Evolutionary conservation across 23 tunicate species (phyloP), one percentile per base, ranked within the genome.

Genomic region (Styela clava): DNA sequence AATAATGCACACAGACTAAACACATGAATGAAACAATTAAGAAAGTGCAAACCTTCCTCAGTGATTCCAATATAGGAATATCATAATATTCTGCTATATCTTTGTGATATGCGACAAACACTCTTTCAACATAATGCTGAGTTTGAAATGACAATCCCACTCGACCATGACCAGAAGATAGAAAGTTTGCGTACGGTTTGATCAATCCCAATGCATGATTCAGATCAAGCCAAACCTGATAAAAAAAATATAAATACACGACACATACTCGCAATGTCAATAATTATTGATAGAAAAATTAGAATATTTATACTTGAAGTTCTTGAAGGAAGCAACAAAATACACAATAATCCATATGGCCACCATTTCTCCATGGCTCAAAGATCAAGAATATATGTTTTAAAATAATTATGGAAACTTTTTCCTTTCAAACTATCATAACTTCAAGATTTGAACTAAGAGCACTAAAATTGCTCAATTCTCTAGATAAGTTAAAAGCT

Each of bases 81-180:
- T 87, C 89, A 62, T 52, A 73, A 24, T 85, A 69, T 69, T 52
- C 84, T 24, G 76, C 86, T 63, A 72, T 74, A 35, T 85, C 84
- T 51, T 74, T 44, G 72, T 61, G 24, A 65, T 84, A 88, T 16
- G 26, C 28, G 19, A 24, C 34, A 93, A 35, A 78, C 2, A 93
- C 26, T 56, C 93, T 81, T 52, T 93, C 98, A 3, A 88, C 85
- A 85, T 93, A 93, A 28, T 93, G 98, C 29, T 65, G 64, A 33
- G 79, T 80, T 0, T 88, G 71, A 0, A 80, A 65, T 5, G 87
- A 24, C 24, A 36, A 64, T 1, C 71, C 71, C 16, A 67, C 64
- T 20, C 52, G 81, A 7, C 81, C 81, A 33, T 24, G 27, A 5
- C 52, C 52, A 7, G 52, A 27, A 16, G 52, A 37, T 28, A 93